phyloP scores from a whole-genome alignment of 2,888 invertebrate genomes.

The Ditula angustiorana region DNA sequence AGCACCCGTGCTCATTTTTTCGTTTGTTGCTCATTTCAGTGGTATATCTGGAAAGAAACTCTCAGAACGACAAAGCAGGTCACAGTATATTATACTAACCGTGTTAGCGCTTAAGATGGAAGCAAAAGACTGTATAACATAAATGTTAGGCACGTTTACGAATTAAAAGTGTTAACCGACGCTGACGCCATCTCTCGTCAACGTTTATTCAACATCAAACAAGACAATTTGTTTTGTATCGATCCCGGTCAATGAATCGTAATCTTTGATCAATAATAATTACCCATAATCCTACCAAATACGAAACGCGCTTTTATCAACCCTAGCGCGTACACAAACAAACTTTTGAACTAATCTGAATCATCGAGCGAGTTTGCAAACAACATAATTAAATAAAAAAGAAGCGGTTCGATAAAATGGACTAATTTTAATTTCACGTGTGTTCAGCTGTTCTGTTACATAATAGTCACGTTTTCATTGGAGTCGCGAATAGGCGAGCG shows the following conservation, averaged over 20 bases:
- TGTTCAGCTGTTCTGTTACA: neutral
- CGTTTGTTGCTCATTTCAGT: no score
- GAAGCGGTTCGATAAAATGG: neutral
- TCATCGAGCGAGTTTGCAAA: neutral
- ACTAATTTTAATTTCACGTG: neutral
- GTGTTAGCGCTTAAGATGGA: neutral
- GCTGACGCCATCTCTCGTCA: neutral
- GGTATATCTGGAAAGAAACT: no score
- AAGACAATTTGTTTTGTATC: neutral
- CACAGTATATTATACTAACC: no score
- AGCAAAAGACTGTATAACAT: neutral
- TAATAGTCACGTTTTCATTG: conserved; percentile 12
- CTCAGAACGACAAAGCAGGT: no score
- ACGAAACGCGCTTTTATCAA: neutral
- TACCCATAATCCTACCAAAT: neutral
- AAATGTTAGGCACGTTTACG: neutral
- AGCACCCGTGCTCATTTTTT: no score
- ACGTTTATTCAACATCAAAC: neutral
- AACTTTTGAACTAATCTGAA: neutral
- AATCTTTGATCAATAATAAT: neutral
- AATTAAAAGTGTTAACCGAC: neutral
- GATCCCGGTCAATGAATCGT: neutral
- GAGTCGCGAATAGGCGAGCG: conserved; percentile 26
- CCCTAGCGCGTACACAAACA: neutral
- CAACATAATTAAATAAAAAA: neutral